Conservation (phyloP, 2,113 vertebrate species). For the western clawed frog (Xenopus tropicalis) region DNA sequence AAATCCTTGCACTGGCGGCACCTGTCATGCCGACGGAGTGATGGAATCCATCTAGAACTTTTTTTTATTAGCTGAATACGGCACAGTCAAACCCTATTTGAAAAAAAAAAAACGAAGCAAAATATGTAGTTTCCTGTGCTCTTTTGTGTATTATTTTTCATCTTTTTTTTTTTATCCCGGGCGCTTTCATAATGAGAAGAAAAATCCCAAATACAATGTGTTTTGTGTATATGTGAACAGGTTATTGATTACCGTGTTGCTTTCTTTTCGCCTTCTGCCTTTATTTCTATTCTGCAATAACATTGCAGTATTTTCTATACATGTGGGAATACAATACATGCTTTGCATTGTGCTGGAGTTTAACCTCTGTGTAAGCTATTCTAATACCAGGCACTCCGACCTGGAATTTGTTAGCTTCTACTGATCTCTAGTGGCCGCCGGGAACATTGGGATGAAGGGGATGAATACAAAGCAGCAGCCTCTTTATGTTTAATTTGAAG, state of each 20-base stretch:
- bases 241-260: slow-evolving; percentile 39
- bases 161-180: not conserved
- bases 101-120: too few relatives aligned
- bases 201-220: slow-evolving; percentile 8
- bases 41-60: not conserved
- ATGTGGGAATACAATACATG: slow-evolving; percentile 42
- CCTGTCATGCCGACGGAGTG: not conserved
- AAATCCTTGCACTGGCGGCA: not conserved
- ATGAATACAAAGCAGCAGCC: not conserved
- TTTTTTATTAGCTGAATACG: not conserved
- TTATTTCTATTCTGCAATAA: slow-evolving; percentile 49
- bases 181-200: not conserved
- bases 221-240: slow-evolving; percentile 38
- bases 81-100: too few relatives aligned
- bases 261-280: slow-evolving; percentile 42
- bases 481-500: not conserved
- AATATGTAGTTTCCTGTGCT: too few relatives aligned
- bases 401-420: slow-evolving; percentile 59
- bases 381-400: slow-evolving; percentile 19
- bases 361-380: slow-evolving; percentile 45
- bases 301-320: slow-evolving; percentile 47
- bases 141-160: not conserved
- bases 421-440: slow-evolving; percentile 61
- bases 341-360: slow-evolving; percentile 46
- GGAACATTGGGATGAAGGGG: slow-evolving; percentile 37